Evolutionary conservation across 64 coral and sea anemone species (phyloP), one percentile per base, ranked within the genome.

Genomic region (Platygyra sinensis): DNA sequence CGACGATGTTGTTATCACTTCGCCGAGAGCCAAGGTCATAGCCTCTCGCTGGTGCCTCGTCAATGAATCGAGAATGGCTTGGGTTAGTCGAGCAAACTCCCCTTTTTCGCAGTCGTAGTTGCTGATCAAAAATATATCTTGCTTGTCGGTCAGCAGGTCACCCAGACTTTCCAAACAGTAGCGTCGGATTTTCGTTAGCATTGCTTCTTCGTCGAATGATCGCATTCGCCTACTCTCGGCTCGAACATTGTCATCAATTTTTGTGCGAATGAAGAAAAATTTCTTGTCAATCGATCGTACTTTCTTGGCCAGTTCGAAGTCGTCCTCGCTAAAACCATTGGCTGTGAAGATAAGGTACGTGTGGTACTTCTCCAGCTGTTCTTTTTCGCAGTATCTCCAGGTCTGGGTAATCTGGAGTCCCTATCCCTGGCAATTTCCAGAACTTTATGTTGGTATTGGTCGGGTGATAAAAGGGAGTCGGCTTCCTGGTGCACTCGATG

Each of bases 371-470:
- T 91, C 78, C 78, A 91, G 52, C 28, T 74, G 13, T 7, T 75
- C 79, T 62, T 62, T 75, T 10, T 59, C 5, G 69, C 79, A 42
- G 79, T 91, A 91, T 82, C 24, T 72, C 38, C 12, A 82, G 17
- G 74, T 89, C 74, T 25, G 79, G 89, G 54, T 82, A 91, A 24
- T 91, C 83, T 54, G 89, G 89, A 61, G 76, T 82, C 2, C 89
- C 89, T 50, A 90, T 90, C 29, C 89, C 89, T 52, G 89, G 89
- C 29, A 90, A 59, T 60, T 90, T 78, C 60, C 67, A 90, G 24
- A 90, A 90, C 50, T 81, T 81, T 46, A 90, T 73, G 10, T 90
- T 90, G 19, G 78, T 78, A 52, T 90, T 82, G n/a, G 14, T 83
- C 22, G 89, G 77, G 28, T 82, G 89, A n/a, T 63, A 31, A 73